Evolutionary conservation across 2,888 invertebrate species (phyloP), one percentile per base, ranked within the genome.

Genomic region (Drosophila macrospina): DNA sequence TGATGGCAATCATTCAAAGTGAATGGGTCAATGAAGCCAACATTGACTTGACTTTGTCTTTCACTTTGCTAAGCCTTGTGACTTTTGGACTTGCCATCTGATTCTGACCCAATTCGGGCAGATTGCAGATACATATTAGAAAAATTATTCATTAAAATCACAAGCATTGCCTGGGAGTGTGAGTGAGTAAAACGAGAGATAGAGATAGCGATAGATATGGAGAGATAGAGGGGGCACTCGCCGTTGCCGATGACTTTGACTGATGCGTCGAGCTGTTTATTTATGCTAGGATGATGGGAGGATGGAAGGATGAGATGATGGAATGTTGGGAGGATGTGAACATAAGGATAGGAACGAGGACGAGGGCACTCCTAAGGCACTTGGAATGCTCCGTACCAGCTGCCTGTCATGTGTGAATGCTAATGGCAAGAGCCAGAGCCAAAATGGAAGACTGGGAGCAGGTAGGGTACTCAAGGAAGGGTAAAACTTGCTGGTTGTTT

Each of bases 101-200:
- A 13, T 13, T 59, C 39, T 70, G 86, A 70, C 57, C 60, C 67
- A 61, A 65, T 42, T 66, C 51, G 51, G 50, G 65, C 55, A 10
- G 26, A 24, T 44, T 56, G 51, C 63, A 69, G 69, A 42, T 54
- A 65, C 64, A 68, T 68, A 77, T 86, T 80, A 72, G 3, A 72
- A 64, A 78, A 69, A 86, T 83, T 65, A 83, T 86, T 88, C 78
- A 83, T 83, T 88, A 74, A 76, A 86, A 86, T 74, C 67, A 47
- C 56, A 64, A 66, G 47, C 41, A 51, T 47, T 36, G 24, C 10
- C n/a, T 4, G 7, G 16, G 8, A 0, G 4, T 11, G 8, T 0
- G 20, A 26, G 13, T 26, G 44, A 26, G 44, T 24, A 24, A 13
- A 8, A 37, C 36, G 37, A 1, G 15, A 7, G 13, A 30, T 0